Base-by-base conservation (phyloP, 2,797 vertebrate genomes). In the Geotrypetes seraphini region DNA sequence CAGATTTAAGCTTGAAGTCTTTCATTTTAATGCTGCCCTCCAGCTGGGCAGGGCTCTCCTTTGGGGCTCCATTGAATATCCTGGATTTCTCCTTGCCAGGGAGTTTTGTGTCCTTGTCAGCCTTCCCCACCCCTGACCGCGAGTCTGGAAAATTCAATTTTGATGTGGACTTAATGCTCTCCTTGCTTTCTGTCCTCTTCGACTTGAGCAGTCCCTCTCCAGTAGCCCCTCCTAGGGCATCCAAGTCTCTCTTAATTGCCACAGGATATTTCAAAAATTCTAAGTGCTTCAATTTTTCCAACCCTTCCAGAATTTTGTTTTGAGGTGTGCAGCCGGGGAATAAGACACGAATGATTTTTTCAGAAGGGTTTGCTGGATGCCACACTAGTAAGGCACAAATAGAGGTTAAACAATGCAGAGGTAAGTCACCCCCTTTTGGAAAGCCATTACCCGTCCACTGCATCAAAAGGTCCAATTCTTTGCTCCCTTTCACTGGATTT, bases 261-360 rank as follows among this genome's bases (percentile, higher is more conserved):
- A 79, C 73, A 0, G 91, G 87, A 4, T 82, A 60, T 42, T 63
- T 89, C 50, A 97, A 74, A 52, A 92, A 96, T 5, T 87, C 81
- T 33, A 97, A 47, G 55, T 94, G 87, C 57, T 81, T 85, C 28
- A 98, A 64, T 47, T 83, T 92, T 47, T 88, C 87, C 18, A 98
- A 53, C 10, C 89, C 90, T 1, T 96, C 92, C 40, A 97, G 61
- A 30, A 98, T 84, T 19, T 81, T 84, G 8, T 60, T 41, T 27
- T 94, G 91, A 0, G 92, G 90, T 0, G 91, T 87, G 52, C 88
- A 90, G 3, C 95, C 95, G 0, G 95, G 90, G 42, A 98, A 98
- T 0, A 97, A 69, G 12, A 89, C 91, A 0, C 94, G 72, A 24
- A 98, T 75, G 4, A 97, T 90, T 59, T 91, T 95, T 37, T 97